Percentiles rank a stretch among this genome's conserved stretches.
phyloP scores from a whole-genome alignment of 2,113 vertebrate genomes.

The Channa argus region DNA sequence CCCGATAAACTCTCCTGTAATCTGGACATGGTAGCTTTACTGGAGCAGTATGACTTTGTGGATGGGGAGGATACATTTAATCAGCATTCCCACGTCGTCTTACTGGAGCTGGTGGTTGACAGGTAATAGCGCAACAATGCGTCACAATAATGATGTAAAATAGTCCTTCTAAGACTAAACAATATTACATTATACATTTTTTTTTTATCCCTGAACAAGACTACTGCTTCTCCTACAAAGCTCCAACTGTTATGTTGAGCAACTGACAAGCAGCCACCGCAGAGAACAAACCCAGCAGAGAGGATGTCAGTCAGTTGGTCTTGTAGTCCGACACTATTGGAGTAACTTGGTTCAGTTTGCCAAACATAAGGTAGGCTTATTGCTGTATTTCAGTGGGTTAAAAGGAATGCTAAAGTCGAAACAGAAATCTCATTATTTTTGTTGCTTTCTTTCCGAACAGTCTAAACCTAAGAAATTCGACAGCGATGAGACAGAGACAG shows the following conservation, averaged over 20 bases:
- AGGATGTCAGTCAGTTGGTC: constrained; percentile 88
- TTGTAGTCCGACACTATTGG: constrained; percentile 89
- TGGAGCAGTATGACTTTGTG: constrained; percentile 87
- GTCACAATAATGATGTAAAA: neutral
- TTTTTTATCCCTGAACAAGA: constrained; percentile 70
- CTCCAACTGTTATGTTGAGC: constrained; percentile 84
- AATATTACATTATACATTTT: neutral
- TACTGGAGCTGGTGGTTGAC: constrained; percentile 93
- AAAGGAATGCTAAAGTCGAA: neutral
- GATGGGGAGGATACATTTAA: constrained; percentile 86
- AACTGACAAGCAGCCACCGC: constrained; percentile 56
- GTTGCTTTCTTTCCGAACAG: constrained; percentile 2
- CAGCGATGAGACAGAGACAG: constrained; percentile 25
- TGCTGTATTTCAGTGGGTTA: neutral
- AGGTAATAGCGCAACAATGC: constrained; percentile 81
- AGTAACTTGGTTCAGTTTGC: constrained; percentile 84
- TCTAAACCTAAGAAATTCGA: constrained; percentile 26
- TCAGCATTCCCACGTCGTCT: constrained; percentile 89
- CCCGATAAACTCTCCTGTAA: constrained; percentile 89
- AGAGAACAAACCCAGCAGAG: constrained; percentile 15
- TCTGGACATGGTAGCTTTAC: constrained; percentile 87
- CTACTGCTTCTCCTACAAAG: constrained; percentile 93
- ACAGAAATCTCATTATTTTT: neutral
- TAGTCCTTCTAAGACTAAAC: too few relatives aligned
- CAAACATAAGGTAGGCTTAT: constrained; percentile 51